A percentile compares a stretch with the other conserved stretches of the same genome.
phyloP scores from a whole-genome alignment of 2,113 vertebrate species.

The Montifringilla adamsi region DNA sequence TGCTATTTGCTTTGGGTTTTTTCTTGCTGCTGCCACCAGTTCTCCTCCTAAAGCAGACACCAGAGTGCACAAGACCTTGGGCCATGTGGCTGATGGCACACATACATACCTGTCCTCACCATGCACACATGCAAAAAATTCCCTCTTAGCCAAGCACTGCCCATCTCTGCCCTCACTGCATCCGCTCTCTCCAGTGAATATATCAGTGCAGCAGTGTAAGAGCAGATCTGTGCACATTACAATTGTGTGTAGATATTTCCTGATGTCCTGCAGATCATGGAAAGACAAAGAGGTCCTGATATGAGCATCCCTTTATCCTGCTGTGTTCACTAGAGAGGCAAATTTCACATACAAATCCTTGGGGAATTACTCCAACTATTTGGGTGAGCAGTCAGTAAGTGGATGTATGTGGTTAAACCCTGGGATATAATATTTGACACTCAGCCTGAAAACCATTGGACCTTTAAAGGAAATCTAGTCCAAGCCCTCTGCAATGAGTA shows the following conservation, averaged over 20 bases:
- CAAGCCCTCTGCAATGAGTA: neutral
- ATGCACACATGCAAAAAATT: neutral
- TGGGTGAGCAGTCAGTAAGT: neutral
- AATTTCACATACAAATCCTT: neutral
- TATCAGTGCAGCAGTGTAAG: accelerated
- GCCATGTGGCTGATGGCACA: neutral
- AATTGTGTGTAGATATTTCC: neutral
- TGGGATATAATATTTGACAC: neutral
- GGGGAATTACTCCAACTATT: neutral
- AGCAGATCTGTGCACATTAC: neutral
- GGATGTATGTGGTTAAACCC: neutral
- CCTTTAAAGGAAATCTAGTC: neutral
- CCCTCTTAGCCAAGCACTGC: neutral
- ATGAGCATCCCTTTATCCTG: neutral
- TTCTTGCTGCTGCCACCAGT: neutral
- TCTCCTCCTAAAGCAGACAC: neutral
- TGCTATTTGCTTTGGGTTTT: neutral
- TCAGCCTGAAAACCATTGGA: neutral
- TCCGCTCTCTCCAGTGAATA: too few species aligned
- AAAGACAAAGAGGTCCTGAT: neutral
- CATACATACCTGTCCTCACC: neutral
- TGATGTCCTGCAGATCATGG: neutral
- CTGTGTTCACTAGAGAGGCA: accelerated
- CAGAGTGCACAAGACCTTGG: neutral
- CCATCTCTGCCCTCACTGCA: neutral